Base-by-base conservation (phyloP, 1,140 invertebrate species). In the Physella acuta region DNA sequence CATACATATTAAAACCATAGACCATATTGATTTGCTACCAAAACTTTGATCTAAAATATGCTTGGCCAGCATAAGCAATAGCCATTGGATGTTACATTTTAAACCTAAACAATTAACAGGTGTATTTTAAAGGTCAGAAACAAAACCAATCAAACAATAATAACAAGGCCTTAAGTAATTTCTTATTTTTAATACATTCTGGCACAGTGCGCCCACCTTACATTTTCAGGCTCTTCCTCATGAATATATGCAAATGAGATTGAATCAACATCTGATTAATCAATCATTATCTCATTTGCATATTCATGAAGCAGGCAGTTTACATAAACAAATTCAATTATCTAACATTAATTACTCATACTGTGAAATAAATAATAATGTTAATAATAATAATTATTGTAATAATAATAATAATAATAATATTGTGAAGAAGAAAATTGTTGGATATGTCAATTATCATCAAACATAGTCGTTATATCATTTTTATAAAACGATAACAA, bases 231-330 rank as follows among this genome's bases (percentile, higher is more conserved):
- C 36, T 44, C 37, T 61, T 24, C 59, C 59, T 61, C 36, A 28
- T 61, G 36, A 2, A 20, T 61, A 61, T 61, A 61, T 61, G 59
- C 36, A 61, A 61, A 61, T 61, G 59, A 61, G 59, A 61, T 26
- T n/a, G 17, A 26, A 3, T 39, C 8, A 26, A 61, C 33, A 31
- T 36, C 59, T 34, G 30, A n/a, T 44, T 20, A 11, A 44, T 8
- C 17, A 39, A 3, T 61, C n/a, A n/a, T 31, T 26, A 4, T 59
- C 59, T 61, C 59, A 44, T 39, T 61, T 39, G 36, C 59, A 61
- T 61, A 61, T 4, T 39, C 36, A 61, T 44, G 16, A 61, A 39
- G 36, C 36, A 39, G 24, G 36, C 36, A 34, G 37, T 61, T n/a
- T 34, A 44, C 59, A 61, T 61, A 34, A 61, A 61, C 36, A 61